Base-by-base conservation (phyloP, 1,140 invertebrate species). In the Neomicropteryx cornuta region DNA sequence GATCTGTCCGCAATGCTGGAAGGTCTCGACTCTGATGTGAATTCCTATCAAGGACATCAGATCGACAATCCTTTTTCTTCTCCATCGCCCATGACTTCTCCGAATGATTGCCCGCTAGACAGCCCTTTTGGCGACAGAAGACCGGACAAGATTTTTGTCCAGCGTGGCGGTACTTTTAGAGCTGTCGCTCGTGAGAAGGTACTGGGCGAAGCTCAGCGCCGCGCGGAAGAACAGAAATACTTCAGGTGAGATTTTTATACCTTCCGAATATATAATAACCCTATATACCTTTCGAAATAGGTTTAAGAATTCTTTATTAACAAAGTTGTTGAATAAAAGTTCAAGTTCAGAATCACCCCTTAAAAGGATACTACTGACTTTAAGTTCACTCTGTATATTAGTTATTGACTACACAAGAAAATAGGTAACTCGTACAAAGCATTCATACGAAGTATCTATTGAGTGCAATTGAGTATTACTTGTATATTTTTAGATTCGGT, bases 1-100 rank as follows among this genome's bases (percentile, higher is more conserved):
- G 65, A 68, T 36, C 37, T 68, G 18, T 50, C 63, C 38, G 44
- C 61, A 33, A 68, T 68, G 66, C 37, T 68, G 6, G 60, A 65
- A 40, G 58, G 52, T 24, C 35, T 68, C 11, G 63, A 66, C 42
- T 58, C 62, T 1, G 42, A 47, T 32, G 58, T 51, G 38, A 59
- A 57, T 4, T 53, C 58, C 19, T 68, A 65, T 41, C 56, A 68
- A 39, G 66, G 67, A 22, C 60, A 64, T 29, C 65, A 67, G 32
- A 67, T 68, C 34, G 66, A 68, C 35, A 68, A 68, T 45, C 66
- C 66, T 18, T 68, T 68, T 42, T 68, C 66, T 33, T 68, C 66
- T 37, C 66, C 66, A 31, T 68, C 65, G 28, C 65, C 66, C 1
- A 46, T 68, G 21, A 68, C 63, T 22, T 68, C 66, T 35, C 66